Evolutionary conservation across 2,888 invertebrate genomes (phyloP).

Genomic region (Sepioteuthis lessoniana): DNA sequence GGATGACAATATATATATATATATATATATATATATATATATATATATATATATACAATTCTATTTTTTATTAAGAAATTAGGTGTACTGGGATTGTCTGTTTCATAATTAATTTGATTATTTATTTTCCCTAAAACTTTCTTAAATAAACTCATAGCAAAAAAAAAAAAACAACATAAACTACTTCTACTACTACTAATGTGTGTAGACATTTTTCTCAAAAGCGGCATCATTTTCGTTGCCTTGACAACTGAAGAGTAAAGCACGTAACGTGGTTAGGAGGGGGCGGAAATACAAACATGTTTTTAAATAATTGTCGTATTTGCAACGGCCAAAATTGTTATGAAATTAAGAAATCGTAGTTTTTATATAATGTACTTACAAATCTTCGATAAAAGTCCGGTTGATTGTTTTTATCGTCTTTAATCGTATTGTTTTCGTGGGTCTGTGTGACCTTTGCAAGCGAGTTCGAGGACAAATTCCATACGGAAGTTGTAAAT

Average conservation of each 20-base stretch:
- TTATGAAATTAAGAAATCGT: background rate
- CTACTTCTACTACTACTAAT: too few species aligned
- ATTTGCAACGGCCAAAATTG: background rate
- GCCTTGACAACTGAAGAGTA: background rate
- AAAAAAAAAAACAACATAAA: background rate
- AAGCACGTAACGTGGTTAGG: background rate
- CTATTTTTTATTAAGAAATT: too few species aligned
- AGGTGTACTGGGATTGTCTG: too few species aligned
- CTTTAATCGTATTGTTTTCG: background rate
- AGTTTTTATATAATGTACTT: background rate
- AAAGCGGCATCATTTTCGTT: background rate
- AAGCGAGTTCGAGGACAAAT: conserved; percentile 23
- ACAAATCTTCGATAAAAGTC: conserved; percentile 33
- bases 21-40: too few species aligned
- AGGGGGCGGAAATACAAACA: background rate
- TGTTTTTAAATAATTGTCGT: background rate
- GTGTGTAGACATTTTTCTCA: too few species aligned
- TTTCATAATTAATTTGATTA: too few species aligned
- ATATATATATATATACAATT: too few species aligned
- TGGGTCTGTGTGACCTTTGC: conserved; percentile 33
- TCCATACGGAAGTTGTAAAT: background rate
- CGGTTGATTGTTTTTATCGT: background rate
- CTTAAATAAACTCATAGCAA: too few species aligned
- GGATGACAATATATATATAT: too few species aligned
- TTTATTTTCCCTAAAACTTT: too few species aligned